A percentile compares a stretch with the other conserved stretches of the same genome.
Conservation (phyloP, 2,797 vertebrate species). For the Amphiprion clarkii region DNA sequence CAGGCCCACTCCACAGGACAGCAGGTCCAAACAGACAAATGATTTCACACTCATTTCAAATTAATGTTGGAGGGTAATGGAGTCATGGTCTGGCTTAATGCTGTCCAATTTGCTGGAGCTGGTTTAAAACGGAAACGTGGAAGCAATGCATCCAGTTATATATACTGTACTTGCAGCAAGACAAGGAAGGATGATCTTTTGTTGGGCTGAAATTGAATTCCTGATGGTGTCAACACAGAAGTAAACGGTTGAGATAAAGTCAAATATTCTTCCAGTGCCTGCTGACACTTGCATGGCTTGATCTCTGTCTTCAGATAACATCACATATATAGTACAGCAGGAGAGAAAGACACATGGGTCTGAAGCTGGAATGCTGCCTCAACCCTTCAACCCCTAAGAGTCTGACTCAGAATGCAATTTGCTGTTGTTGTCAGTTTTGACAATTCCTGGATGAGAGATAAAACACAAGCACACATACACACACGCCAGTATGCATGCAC, state of each 20-base stretch:
- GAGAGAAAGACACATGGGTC: conserved; percentile 37
- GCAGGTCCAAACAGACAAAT: conserved; percentile 62
- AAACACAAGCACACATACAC: conserved; percentile 12
- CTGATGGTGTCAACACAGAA: conserved; percentile 62
- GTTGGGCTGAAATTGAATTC: conserved; percentile 65
- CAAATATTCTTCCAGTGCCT: conserved; percentile 56
- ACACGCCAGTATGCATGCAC: neutral
- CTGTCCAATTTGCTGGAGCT: conserved; percentile 40
- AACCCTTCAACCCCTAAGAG: conserved; percentile 35
- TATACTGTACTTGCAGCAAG: conserved; percentile 37
- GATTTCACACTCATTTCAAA: conserved; percentile 78
- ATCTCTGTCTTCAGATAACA: conserved; percentile 60
- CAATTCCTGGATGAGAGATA: conserved; percentile 43
- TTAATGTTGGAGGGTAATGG: conserved; percentile 66
- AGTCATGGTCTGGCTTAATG: conserved; percentile 49
- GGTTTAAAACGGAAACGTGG: conserved; percentile 61
- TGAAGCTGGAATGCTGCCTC: conserved; percentile 39
- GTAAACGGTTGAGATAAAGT: conserved; percentile 67
- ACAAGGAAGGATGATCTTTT: conserved; percentile 58
- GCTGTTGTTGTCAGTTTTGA: conserved; percentile 49
- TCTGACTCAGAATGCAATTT: conserved; percentile 55
- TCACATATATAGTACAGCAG: conserved; percentile 28
- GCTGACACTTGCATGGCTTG: conserved; percentile 65
- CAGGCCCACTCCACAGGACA: conserved; percentile 58
- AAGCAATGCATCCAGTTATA: conserved; percentile 43